Evolutionary conservation across 2,113 vertebrate genomes (phyloP).

Genomic region (Corythoichthys haematopterus): DNA sequence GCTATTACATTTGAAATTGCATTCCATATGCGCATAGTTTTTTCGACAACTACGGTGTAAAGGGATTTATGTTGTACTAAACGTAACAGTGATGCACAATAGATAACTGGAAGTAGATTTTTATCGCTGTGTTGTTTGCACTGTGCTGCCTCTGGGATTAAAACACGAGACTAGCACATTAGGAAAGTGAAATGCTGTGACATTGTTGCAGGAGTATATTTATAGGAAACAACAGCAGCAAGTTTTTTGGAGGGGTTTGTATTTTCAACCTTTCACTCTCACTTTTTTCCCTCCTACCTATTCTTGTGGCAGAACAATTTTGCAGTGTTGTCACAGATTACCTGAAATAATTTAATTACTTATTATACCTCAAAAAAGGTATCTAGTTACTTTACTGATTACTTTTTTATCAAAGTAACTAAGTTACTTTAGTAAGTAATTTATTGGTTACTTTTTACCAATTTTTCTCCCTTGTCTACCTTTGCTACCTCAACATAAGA

Average conservation of each 20-base stretch:
- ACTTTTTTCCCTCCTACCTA: constrained; percentile 1
- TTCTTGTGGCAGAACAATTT: neutral
- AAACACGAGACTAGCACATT: constrained; percentile 62
- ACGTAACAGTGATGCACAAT: neutral
- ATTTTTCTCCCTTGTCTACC: no score
- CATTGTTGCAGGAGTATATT: constrained; percentile 24
- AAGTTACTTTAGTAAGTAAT: no score
- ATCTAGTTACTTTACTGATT: no score
- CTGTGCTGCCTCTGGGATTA: constrained; percentile 50
- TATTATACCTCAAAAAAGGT: no score
- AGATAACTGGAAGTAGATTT: constrained; percentile 21
- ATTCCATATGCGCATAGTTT: neutral
- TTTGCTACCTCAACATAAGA: no score
- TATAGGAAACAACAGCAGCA: constrained; percentile 35
- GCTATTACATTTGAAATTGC: neutral
- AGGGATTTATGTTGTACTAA: neutral
- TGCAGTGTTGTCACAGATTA: no score
- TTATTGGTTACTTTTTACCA: no score
- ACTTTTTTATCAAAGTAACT: no score
- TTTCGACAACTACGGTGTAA: neutral
- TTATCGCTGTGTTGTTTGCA: constrained; percentile 55
- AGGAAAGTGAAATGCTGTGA: constrained; percentile 43
- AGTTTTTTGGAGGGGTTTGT: constrained; percentile 4
- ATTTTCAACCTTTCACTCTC: neutral
- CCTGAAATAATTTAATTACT: no score